Base-by-base conservation (phyloP, 2,113 vertebrate species). In the Hucho hucho region DNA sequence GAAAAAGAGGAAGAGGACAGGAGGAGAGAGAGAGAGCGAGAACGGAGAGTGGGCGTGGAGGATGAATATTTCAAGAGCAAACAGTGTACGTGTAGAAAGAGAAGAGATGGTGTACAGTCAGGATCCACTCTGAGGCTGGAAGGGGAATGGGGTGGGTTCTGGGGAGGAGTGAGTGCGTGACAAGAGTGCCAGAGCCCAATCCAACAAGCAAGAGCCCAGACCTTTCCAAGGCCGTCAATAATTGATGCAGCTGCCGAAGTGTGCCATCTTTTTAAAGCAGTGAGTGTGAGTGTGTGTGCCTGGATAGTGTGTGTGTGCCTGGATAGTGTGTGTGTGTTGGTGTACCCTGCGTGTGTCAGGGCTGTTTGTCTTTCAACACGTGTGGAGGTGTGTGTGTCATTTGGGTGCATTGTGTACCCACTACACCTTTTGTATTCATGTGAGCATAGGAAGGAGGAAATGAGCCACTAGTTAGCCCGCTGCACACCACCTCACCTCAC, bases 181-280 rank as follows among this genome's bases (percentile, higher is more conserved):
- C 86, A 88, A 87, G 79, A 68, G 84, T 84, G 82, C 74, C 79
- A 82, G 80, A 87, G 82, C 77, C 59, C 61, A 37, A 53, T 81
- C 80, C 69, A 76, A 89, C 83, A 77, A 84, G 87, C 79, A 4
- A 74, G 79, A 86, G 84, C 87, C 77, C 67, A 79, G 89, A 87
- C 87, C 86, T 84, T 89, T 90, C 79, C 77, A 61, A 74, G 65
- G 77, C 79, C 77, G 82, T 93, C 77, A 92, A 93, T 93, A 89
- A 93, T 93, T 92, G 79, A 93, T 93, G 87, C 72, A 73, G 75
- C 85, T 81, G 85, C 86, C 87, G 81, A 79, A 82, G 69, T 28
- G 22, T 88, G 84, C 76, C 86, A 77, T 91, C 85, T 89, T 89
- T 86, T 79, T 83, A 78, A 79, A 85, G 75, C 75, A 82, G 82